Evolutionary conservation across 2,888 invertebrate genomes (phyloP).

Genomic region (Ptilodon capucinus): DNA sequence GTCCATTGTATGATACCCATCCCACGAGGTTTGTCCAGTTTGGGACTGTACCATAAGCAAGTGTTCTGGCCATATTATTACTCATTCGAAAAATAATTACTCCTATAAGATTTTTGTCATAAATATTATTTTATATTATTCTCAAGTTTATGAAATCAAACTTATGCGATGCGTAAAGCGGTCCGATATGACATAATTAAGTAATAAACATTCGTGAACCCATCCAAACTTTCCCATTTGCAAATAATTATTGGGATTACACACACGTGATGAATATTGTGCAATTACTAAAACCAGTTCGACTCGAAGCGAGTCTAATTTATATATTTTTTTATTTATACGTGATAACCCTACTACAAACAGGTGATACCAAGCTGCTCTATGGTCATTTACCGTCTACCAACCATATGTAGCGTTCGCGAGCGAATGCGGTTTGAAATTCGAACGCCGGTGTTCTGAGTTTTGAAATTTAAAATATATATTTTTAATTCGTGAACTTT

Average conservation of each 20-base stretch:
- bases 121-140: too few species aligned
- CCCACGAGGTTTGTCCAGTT: too few species aligned
- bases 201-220: not conserved
- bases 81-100: too few species aligned
- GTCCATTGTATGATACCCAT: too few species aligned
- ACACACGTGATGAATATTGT: not conserved
- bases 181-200: not conserved
- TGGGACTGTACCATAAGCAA: too few species aligned
- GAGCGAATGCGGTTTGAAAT: slow-evolving; percentile 48
- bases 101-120: too few species aligned
- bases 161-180: too few species aligned
- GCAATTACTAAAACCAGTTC: not conserved
- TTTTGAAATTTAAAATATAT: slow-evolving; percentile 14
- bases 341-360: slow-evolving; percentile 32
- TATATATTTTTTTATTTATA: slow-evolving; percentile 2
- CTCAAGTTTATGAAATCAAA: too few species aligned
- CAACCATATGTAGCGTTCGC: slow-evolving; percentile 60
- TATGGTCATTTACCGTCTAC: slow-evolving; percentile 67
- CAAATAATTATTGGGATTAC: not conserved
- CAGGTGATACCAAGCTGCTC: slow-evolving; percentile 51
- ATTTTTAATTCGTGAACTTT: slow-evolving; percentile 25
- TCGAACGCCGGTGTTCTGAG: slow-evolving; percentile 42
- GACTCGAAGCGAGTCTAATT: slow-evolving; percentile 3
- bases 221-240: not conserved
- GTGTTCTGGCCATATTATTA: too few species aligned